Evolutionary conservation across 2,797 vertebrate species (phyloP), one percentile per base, ranked within the genome.

Genomic region (Hypotaenidia philippensis): DNA sequence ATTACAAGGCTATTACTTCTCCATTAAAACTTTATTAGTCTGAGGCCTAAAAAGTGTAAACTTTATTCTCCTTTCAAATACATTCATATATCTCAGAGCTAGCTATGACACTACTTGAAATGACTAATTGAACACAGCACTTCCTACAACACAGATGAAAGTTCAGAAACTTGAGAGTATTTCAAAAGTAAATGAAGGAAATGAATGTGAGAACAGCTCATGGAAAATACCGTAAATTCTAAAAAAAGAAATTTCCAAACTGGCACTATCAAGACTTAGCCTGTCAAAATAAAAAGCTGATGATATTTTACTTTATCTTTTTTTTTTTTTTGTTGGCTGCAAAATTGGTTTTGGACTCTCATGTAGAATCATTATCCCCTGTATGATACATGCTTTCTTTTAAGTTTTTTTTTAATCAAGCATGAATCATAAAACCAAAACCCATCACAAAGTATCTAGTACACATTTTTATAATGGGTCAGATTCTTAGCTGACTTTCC

Each of bases 181-280:
- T 87, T 91, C 38, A 86, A 86, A 71, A 52, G 18, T 15, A n/a
- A 40, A 47, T n/a, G 55, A 93, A 90, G 74, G 16, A 91, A 60
- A 55, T 13, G 13, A 29, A 79, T 50, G 29, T 60, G 63, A 78
- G 36, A 83, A 69, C 22, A 52, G 4, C 15, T 63, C 3, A 88
- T 4, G 83, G 91, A 95, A 97, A 95, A 76, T 59, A 52, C 25
- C 72, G 36, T 89, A 45, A 57, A 36, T 29, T 50, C 57, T 47
- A 69, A 70, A 36, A 25, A 36, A 7, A 66, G 31, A 26, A n/a
- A 7, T 89, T 94, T 93, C 87, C 76, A 68, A 83, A 83, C 45
- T 15, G 26, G 40, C 40, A 18, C 6, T 70, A 16, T 44, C 47
- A 44, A 70, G 50, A 71, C 10, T 40, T 70, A 72, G 15, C 10